Conservation (phyloP, 2,113 vertebrate species). For the Pluvianellus socialis region DNA sequence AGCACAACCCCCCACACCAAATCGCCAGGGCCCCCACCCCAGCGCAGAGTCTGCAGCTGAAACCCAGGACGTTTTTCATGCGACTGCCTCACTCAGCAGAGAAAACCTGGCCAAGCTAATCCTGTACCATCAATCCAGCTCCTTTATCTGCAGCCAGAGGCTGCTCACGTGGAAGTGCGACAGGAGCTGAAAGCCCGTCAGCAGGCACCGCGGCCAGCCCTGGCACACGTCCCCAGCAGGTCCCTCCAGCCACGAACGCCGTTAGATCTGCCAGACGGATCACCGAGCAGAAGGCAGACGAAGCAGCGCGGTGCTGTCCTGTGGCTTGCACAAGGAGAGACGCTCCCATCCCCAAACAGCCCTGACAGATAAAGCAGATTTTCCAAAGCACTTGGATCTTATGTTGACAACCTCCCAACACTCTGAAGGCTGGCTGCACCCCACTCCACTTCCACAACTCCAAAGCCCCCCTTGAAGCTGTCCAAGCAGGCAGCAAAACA, state of each 20-base stretch:
- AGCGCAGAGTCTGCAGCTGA: not conserved
- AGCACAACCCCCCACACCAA: not conserved
- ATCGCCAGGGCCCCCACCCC: not conserved
- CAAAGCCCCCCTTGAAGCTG: not conserved
- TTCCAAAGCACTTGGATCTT: not conserved
- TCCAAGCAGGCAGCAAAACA: not conserved
- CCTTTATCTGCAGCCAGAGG: not conserved
- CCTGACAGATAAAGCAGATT: not conserved
- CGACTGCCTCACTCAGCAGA: fast-evolving
- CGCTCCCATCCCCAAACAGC: fast-evolving
- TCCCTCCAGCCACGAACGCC: not conserved
- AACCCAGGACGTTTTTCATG: not conserved
- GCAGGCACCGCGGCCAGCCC: not conserved
- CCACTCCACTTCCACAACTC: not conserved
- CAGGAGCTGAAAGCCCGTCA: not conserved
- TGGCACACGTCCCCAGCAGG: not conserved
- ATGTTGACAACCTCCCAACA: not conserved
- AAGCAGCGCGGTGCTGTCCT: not conserved
- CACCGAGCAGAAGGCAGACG: not conserved
- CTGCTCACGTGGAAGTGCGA: not conserved
- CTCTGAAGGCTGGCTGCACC: fast-evolving
- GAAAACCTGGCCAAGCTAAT: not conserved
- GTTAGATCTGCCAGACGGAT: not conserved
- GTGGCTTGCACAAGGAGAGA: not conserved
- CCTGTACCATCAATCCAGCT: not conserved